phyloP scores from a whole-genome alignment of 2,113 vertebrate species.

The Notothenia coriiceps region DNA sequence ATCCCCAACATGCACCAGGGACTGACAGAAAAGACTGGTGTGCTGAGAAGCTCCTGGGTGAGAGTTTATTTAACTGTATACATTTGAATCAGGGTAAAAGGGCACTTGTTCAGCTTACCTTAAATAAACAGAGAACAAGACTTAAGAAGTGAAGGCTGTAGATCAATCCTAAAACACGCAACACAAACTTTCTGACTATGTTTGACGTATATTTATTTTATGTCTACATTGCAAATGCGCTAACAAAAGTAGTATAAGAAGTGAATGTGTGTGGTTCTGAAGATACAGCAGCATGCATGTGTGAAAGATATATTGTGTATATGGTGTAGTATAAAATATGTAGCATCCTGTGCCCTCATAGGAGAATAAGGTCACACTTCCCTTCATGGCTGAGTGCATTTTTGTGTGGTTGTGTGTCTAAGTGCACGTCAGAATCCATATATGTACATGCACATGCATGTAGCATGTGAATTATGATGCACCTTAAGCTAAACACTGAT shows the following conservation, averaged over 20 bases:
- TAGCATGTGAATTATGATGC: constrained; percentile 22
- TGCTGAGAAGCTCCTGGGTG: not conserved
- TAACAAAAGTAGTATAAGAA: too few species aligned
- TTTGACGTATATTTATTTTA: not conserved
- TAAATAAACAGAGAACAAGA: not conserved
- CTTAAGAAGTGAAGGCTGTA: not conserved
- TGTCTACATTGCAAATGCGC: not conserved
- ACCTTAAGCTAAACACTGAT: constrained; percentile 9
- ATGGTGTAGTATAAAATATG: not conserved
- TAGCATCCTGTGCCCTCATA: constrained; percentile 4
- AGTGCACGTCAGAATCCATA: not conserved
- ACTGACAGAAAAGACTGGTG: not conserved
- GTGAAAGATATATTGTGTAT: not conserved
- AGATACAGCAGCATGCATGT: not conserved
- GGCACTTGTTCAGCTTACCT: not conserved
- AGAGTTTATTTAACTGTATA: constrained; percentile 7
- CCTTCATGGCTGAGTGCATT: constrained; percentile 38
- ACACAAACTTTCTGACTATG: not conserved
- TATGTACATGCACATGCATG: not conserved
- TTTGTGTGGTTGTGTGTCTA: constrained; percentile 13
- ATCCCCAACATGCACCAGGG: constrained; percentile 5
- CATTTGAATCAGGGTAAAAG: not conserved
- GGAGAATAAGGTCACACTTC: constrained; percentile 32
- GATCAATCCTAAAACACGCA: not conserved
- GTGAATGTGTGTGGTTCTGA: not conserved